Conservation (phyloP, 2,797 vertebrate genomes). For the Pseudochirops cupreus region DNA sequence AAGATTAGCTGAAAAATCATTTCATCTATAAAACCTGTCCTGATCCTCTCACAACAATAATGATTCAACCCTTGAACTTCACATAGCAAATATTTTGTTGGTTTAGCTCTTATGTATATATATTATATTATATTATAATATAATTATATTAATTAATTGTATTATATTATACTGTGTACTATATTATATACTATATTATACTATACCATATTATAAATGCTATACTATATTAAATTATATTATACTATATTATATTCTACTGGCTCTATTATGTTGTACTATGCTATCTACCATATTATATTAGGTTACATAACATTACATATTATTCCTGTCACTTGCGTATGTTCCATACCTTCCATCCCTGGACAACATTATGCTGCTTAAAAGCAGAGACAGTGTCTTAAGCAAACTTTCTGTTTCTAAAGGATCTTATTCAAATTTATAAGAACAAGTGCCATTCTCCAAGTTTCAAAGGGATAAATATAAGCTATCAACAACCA, state of each 20-base stretch:
- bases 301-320: background rate
- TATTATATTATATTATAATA: too few relatives aligned
- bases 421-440: background rate
- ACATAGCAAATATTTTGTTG: background rate
- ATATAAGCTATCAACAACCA: background rate
- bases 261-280: background rate
- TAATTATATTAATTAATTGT: too few relatives aligned
- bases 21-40: background rate
- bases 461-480: background rate
- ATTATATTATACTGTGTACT: background rate
- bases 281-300: background rate
- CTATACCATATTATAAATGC: background rate
- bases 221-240: too few relatives aligned
- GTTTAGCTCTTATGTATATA: background rate
- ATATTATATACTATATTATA: too few relatives aligned
- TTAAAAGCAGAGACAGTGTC: background rate
- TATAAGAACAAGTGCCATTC: background rate
- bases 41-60: background rate
- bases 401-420: background rate
- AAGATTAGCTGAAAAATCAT: background rate
- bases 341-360: background rate
- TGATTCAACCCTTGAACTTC: background rate
- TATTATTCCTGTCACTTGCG: background rate
- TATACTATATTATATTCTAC: too few relatives aligned
- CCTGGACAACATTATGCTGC: background rate